Evolutionary conservation across 2,113 vertebrate genomes (phyloP), one percentile per base, ranked within the genome.

Genomic region (Echinops telfairi): DNA sequence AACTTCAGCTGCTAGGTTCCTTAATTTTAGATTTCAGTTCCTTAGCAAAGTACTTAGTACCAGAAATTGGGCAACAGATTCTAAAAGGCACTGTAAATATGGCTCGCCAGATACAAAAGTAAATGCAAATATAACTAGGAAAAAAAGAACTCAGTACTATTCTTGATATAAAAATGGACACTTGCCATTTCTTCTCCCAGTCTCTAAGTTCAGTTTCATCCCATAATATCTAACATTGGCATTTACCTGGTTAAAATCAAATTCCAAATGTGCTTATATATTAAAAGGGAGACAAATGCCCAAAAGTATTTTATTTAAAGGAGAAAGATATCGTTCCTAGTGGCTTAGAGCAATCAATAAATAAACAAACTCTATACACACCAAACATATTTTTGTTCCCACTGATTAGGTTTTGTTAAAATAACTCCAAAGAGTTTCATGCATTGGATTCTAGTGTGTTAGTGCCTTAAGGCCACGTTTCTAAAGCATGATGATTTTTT

Each of bases 371-470:
- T 60, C 47, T 36, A 71, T 20, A 60, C 66, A 83, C n/a, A 11
- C 10, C 91, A 80, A 62, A 14, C 70, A 77, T 73, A 33, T 57
- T 89, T 77, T 57, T 77, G 81, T 47, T 83, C 80, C 73, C 83
- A 96, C 77, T 92, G 81, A 91, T 95, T 83, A 89, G 77, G 86
- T 88, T 92, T 75, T 89, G 89, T 96, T 96, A 94, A 96, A 96
- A 90, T 91, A 93, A 77, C 95, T 78, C 70, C 47, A 62, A 89
- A 91, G 93, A 77, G 81, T 23, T 84, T 86, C 90, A 86, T 92
- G 94, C 94, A 94, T 88, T 71, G 93, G 92, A 86, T 68, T 90
- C 15, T 58, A 84, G 94, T 25, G 86, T 87, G 75, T 79, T 93
- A 92, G 85, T 83, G 92, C 94, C 97, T 93, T 25, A 73, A 89